These are phyloP conservation scores for Coregonus suidteri DNA, from an alignment of 2,797 vertebrate species.

Conservation along the genomic window DNA sequence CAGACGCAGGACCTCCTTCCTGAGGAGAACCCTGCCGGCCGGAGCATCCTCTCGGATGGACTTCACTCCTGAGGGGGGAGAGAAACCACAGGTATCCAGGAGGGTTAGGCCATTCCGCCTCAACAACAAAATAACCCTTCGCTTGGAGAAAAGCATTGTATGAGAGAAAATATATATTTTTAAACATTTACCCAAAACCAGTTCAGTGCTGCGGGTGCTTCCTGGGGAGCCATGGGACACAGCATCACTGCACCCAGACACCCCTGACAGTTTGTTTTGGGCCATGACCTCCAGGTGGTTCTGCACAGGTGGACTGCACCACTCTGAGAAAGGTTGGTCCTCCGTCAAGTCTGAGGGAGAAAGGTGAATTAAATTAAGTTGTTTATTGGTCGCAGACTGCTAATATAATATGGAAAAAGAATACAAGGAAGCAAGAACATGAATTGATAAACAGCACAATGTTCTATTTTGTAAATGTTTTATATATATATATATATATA, in stretches of 20 bases:
- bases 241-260: slow-evolving; percentile 83
- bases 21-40: slow-evolving; percentile 81
- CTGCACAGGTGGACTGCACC: slow-evolving; percentile 80
- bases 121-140: not conserved
- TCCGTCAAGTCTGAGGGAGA: slow-evolving; percentile 72
- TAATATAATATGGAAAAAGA: not conserved
- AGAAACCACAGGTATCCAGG: slow-evolving; percentile 1
- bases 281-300: slow-evolving; percentile 81
- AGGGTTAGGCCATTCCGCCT: not conserved
- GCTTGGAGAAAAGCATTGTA: not conserved
- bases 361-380: not conserved
- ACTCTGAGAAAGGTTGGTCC: slow-evolving; percentile 82
- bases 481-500: too few relatives aligned
- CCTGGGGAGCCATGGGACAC: slow-evolving; percentile 81
- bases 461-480: too few relatives aligned
- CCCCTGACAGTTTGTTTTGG: slow-evolving; percentile 81
- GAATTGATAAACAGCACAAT: too few relatives aligned
- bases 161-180: not conserved
- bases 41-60: slow-evolving; percentile 83
- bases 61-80: slow-evolving; percentile 74
- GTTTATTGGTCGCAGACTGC: not conserved
- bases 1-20: slow-evolving; percentile 85
- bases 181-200: slow-evolving; percentile 76
- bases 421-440: not conserved
- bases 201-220: slow-evolving; percentile 82